These are phyloP conservation scores for Drosophila nannoptera DNA, from an alignment of 1,140 invertebrate species.

Conservation along the genomic window DNA sequence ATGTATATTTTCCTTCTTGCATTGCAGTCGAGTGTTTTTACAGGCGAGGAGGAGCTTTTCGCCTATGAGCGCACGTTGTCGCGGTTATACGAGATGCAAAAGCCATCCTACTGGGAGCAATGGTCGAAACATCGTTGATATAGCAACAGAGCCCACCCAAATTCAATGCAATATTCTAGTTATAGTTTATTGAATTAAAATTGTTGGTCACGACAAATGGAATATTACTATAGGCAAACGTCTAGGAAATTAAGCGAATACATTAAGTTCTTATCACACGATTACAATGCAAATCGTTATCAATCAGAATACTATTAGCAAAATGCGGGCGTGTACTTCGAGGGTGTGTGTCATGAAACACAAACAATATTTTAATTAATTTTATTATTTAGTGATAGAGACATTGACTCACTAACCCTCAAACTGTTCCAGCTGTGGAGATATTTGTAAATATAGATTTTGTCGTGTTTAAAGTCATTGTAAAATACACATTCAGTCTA, in stretches of 20 bases:
- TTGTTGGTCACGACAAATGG: conserved; percentile 27
- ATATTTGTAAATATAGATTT: neutral
- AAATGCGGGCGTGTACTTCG: neutral
- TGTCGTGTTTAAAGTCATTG: neutral
- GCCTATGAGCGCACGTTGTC: conserved; percentile 97
- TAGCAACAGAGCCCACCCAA: conserved; percentile 4
- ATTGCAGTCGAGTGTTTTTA: conserved; percentile 90
- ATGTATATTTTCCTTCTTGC: neutral
- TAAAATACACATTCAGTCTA: neutral
- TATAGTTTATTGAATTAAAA: conserved; percentile 41
- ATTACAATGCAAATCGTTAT: conserved; percentile 28
- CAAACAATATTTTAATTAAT: neutral
- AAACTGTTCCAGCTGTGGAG: neutral
- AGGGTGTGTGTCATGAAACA: neutral
- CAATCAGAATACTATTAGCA: neutral
- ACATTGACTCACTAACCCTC: too few species aligned
- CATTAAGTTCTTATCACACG: conserved; percentile 11
- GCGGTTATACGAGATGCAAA: conserved; percentile 96
- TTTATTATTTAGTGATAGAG: neutral
- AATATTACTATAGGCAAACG: conserved; percentile 31
- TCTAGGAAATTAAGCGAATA: conserved; percentile 17
- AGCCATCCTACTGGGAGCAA: conserved; percentile 92
- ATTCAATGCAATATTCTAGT: conserved; percentile 45
- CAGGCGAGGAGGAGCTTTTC: conserved; percentile 98
- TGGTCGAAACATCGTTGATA: conserved; percentile 83